Conservation (phyloP, 2,797 vertebrate species). For the Pseudopleuronectes americanus region DNA sequence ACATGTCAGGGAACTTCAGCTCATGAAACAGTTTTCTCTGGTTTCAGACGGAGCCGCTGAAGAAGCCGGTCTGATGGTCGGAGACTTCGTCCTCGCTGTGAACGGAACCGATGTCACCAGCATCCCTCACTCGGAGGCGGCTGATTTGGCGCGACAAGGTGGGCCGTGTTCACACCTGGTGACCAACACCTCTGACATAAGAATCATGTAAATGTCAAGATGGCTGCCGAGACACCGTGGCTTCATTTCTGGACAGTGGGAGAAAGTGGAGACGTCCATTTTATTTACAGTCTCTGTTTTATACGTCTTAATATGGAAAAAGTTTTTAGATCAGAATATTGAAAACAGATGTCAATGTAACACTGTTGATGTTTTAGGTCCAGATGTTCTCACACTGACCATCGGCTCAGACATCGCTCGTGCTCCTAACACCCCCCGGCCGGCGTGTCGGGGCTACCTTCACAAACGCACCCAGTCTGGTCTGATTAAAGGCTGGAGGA, state of each 20-base stretch:
- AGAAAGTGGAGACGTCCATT: too few species aligned
- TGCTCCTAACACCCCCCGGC: conserved; percentile 87
- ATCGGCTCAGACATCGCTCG: conserved; percentile 92
- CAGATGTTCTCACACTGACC: conserved; percentile 88
- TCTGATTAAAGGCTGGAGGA: conserved; percentile 92
- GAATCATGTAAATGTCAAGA: too few species aligned
- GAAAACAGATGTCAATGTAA: neutral
- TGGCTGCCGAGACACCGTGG: too few species aligned
- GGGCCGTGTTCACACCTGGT: conserved; percentile 4
- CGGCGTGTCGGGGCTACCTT: conserved; percentile 89
- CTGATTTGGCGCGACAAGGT: conserved; percentile 91
- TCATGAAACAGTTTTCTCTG: neutral
- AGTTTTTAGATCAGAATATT: too few species aligned
- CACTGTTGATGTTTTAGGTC: conserved; percentile 74
- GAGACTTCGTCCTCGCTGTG: conserved; percentile 89
- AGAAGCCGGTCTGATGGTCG: conserved; percentile 89
- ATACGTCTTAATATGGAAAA: too few species aligned
- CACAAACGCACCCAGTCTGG: conserved; percentile 91
- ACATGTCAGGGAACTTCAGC: too few species aligned
- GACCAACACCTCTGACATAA: neutral
- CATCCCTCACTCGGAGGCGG: conserved; percentile 91
- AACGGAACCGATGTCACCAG: conserved; percentile 92
- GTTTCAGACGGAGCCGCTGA: conserved; percentile 90
- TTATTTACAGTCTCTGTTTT: too few species aligned
- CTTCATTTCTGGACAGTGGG: too few species aligned